Conservation (phyloP, 2,113 vertebrate species). For the Heterotilapia buettikoferi region DNA sequence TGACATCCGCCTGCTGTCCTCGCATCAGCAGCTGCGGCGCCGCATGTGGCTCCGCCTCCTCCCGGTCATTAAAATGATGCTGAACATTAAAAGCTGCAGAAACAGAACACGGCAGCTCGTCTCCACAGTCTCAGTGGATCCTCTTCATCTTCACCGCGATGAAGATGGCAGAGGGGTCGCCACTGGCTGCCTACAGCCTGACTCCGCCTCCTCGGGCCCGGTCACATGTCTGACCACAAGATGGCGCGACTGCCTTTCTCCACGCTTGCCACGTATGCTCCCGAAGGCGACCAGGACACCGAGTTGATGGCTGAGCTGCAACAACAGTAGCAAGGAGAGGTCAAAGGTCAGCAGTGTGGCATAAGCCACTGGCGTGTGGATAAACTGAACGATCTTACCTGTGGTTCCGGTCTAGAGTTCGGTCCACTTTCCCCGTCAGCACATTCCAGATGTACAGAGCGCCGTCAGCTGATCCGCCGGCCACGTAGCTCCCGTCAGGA, state of each 20-base stretch:
- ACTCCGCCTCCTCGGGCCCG: background rate
- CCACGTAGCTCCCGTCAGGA: conserved; percentile 86
- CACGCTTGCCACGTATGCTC: conserved; percentile 85
- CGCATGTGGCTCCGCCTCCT: background rate
- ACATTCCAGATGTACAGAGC: conserved; percentile 89
- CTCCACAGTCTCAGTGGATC: background rate
- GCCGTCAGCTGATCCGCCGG: conserved; percentile 89
- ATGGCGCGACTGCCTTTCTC: conserved; percentile 92
- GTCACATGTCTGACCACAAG: conserved; percentile 91
- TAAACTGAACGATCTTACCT: conserved; percentile 65
- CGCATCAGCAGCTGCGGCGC: background rate
- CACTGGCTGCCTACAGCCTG: background rate
- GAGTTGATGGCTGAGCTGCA: conserved; percentile 88
- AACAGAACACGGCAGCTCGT: background rate
- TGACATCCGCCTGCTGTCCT: background rate
- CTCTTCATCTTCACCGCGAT: background rate
- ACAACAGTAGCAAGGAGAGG: background rate
- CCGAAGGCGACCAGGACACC: conserved; percentile 89
- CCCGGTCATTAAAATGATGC: background rate
- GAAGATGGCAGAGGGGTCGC: background rate
- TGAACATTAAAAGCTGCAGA: background rate
- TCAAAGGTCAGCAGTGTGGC: background rate
- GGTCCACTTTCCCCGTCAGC: conserved; percentile 87
- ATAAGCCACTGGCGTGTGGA: background rate
- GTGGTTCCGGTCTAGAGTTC: conserved; percentile 83